Conservation (phyloP, 2,797 vertebrate genomes). For the Menidia menidia region DNA sequence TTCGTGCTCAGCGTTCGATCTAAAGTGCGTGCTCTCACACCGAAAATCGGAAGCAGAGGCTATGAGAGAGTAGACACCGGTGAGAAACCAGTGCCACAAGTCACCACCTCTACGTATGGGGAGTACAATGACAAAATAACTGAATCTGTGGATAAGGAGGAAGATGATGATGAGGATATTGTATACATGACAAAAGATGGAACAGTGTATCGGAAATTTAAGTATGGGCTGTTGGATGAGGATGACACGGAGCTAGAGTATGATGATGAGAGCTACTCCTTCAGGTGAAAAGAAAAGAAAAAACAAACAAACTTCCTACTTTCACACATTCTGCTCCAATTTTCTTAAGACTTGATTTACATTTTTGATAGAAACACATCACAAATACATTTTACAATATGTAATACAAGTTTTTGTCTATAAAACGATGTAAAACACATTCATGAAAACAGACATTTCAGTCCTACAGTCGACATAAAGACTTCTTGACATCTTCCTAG, state of each 20-base stretch:
- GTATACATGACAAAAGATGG: conserved; percentile 96
- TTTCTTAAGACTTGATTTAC: too few species aligned
- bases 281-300: conserved; percentile 40
- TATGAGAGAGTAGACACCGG: conserved; percentile 83
- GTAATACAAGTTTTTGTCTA: too few species aligned
- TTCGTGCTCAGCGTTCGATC: conserved; percentile 78
- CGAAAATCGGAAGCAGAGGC: conserved; percentile 67
- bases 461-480: not conserved
- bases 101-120: conserved; percentile 72
- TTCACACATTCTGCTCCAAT: too few species aligned
- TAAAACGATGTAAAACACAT: too few species aligned
- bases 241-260: conserved; percentile 93
- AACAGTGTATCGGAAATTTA: conserved; percentile 92
- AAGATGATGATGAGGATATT: conserved; percentile 88
- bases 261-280: conserved; percentile 91
- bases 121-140: conserved; percentile 86
- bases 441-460: too few species aligned
- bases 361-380: too few species aligned
- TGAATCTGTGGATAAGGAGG: conserved; percentile 70
- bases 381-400: too few species aligned
- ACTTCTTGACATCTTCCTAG: not conserved
- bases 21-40: conserved; percentile 36
- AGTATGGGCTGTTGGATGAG: conserved; percentile 89
- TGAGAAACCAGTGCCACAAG: conserved; percentile 41
- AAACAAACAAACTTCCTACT: not conserved